Conservation (phyloP, 2,888 invertebrate genomes). For the Drosophila testacea region DNA sequence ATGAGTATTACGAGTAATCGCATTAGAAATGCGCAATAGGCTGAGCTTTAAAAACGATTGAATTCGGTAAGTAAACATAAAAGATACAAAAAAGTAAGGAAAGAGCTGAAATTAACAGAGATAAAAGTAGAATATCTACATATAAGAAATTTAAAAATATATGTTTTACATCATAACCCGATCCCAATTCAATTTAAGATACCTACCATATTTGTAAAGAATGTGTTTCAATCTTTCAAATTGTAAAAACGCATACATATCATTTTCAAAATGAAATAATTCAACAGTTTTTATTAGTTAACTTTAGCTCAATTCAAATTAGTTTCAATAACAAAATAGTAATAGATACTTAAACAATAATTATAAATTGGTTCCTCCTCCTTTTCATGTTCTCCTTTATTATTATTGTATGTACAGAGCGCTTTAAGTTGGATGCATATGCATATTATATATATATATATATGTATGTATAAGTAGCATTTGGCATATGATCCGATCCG, state of each 20-base stretch:
- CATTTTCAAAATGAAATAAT: constrained; percentile 75
- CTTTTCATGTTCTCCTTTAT: constrained; percentile 15
- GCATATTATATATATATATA: neutral
- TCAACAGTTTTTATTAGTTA: constrained; percentile 72
- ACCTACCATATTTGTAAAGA: too few species aligned
- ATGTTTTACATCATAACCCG: too few species aligned
- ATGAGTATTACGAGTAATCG: constrained; percentile 32
- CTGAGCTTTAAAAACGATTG: constrained; percentile 19
- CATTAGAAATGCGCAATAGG: constrained; percentile 52
- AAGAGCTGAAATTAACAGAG: neutral
- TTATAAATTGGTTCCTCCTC: constrained; percentile 20
- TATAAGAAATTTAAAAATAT: too few species aligned
- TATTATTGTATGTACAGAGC: constrained; percentile 44
- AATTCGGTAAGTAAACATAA: constrained; percentile 12
- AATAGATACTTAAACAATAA: constrained; percentile 39
- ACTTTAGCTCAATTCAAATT: constrained; percentile 61
- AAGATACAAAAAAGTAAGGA: constrained; percentile 2
- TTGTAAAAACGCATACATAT: constrained; percentile 11
- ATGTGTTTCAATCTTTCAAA: neutral
- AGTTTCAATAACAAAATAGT: constrained; percentile 69
- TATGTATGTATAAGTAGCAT: constrained; percentile 12
- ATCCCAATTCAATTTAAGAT: too few species aligned
- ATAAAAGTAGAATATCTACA: too few species aligned
- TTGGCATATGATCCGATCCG: constrained; percentile 32
- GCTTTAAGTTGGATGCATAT: constrained; percentile 45